These are phyloP conservation scores for Bambusicola thoracicus DNA, from an alignment of 2,113 vertebrate genomes.

Conservation along the genomic window DNA sequence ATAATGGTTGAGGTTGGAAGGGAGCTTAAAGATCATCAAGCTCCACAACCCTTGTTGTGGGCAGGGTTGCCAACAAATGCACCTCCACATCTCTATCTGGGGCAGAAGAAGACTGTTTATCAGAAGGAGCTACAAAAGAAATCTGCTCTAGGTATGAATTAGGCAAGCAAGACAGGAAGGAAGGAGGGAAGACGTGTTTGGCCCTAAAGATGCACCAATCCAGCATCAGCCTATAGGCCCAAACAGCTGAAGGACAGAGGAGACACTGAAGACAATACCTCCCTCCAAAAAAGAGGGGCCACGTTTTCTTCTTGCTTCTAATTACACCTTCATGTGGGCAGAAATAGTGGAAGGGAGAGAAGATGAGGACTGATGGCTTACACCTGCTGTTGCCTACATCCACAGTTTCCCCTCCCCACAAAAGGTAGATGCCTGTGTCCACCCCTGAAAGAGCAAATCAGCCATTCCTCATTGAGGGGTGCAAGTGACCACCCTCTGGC, in stretches of 20 bases:
- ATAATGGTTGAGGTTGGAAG: no score
- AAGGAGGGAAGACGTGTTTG: neutral
- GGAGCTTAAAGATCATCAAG: no score
- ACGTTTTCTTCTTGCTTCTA: neutral
- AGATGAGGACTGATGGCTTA: neutral
- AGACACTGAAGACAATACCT: neutral
- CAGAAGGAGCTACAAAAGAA: neutral
- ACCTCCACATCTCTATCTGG: no score
- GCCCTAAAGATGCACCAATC: neutral
- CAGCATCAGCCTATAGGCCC: rapidly evolving
- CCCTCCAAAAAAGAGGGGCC: neutral
- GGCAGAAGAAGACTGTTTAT: neutral
- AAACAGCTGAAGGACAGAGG: neutral
- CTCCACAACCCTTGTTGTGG: no score
- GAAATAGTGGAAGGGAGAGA: neutral
- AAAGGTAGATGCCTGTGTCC: neutral
- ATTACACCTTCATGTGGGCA: neutral
- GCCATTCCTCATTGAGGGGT: neutral
- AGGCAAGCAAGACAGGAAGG: neutral
- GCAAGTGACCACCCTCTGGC: neutral
- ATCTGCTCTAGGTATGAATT: neutral
- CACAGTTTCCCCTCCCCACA: neutral
- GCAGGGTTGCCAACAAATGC: no score
- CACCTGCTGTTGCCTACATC: neutral
- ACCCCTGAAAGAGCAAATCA: neutral